Conservation (phyloP, 2,797 vertebrate species). For the Babyrousa celebensis region DNA sequence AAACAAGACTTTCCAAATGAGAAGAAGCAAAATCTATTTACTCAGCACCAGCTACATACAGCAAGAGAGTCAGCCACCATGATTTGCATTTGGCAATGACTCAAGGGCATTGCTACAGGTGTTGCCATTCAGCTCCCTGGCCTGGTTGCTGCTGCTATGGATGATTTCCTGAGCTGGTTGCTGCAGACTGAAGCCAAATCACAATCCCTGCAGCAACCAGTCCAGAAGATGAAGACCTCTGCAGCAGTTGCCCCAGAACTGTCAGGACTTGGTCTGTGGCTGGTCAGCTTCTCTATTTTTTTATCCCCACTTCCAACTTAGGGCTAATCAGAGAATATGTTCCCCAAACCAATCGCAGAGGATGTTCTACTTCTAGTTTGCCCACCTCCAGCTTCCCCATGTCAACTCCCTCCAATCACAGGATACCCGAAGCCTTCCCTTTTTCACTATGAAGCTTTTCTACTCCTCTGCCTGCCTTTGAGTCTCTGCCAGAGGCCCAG, state of each 20-base stretch:
- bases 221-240: background rate
- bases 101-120: background rate
- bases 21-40: slow-evolving; percentile 23
- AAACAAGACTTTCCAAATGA: slow-evolving; percentile 24
- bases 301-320: background rate
- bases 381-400: background rate
- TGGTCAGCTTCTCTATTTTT: background rate
- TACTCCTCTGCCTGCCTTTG: background rate
- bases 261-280: background rate
- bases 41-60: background rate
- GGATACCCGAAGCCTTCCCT: background rate
- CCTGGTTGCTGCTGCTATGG: background rate
- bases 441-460: background rate
- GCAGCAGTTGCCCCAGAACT: background rate
- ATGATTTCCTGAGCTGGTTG: background rate
- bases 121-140: background rate
- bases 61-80: background rate
- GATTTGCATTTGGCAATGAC: background rate
- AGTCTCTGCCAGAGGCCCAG: background rate
- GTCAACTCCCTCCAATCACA: background rate
- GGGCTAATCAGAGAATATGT: background rate
- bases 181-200: background rate
- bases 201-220: background rate
- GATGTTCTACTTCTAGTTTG: background rate
- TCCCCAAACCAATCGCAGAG: background rate